Base-by-base conservation (phyloP, 2,888 invertebrate species). In the Andrena trimmerana region DNA sequence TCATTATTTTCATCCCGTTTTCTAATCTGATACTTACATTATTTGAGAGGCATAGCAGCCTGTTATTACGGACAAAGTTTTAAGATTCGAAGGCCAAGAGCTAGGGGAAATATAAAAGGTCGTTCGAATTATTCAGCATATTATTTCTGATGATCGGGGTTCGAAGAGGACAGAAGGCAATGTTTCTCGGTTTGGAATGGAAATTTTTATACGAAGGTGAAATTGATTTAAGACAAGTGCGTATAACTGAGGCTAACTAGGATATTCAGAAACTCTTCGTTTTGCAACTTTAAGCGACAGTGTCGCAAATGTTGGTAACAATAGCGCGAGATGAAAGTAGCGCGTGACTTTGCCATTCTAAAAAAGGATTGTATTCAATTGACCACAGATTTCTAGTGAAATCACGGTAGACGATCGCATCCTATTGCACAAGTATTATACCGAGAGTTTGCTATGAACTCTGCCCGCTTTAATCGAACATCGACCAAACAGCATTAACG, bases 1-100 rank as follows among this genome's bases (percentile, higher is more conserved):
- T 65, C 65, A 60, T 80, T 80, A 81, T 75, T 81, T 81, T 71
- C 71, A 70, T 54, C 59, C 27, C n/a, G 57, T 16, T n/a, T 48
- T 24, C n/a, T n/a, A 24, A 33, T 68, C 24, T 5, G 59, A 29
- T 13, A 2, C 8, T 7, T 27, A 1, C 0, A 24, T 36, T 63
- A 31, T n/a, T 62, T 50, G 7, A 8, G 16, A 20, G 54, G 16
- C 20, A 7, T 1, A 7, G 10, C 20, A 60, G 29, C 31, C 8
- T n/a, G 3, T 2, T 10, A 1, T 29, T 24, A 8, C 1, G 16
- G 6, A 16, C 5, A n/a, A 62, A 60, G n/a, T 69, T 16, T 2
- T 0, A 2, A 2, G 2, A 57, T 10, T 29, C 7, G 8, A 2
- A 33, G 29, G 1, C 10, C 4, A 24, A 24, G 10, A 27, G 24